phyloP scores from a whole-genome alignment of 1,140 invertebrate species.

The Acyrthosiphon pisum region DNA sequence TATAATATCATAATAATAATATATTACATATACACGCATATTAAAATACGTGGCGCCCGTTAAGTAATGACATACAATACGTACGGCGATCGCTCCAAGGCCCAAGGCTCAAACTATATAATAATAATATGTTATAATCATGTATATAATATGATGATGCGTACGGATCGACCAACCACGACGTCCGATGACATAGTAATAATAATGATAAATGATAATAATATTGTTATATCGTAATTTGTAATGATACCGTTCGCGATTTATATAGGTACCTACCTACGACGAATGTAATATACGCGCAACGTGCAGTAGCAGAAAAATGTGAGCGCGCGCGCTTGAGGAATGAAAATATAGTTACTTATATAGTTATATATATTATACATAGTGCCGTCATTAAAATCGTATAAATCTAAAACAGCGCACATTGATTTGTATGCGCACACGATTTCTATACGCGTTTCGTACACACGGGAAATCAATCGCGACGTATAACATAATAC shows the following conservation, averaged over 20 bases:
- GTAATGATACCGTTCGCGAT: background rate
- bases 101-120: background rate
- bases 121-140: background rate
- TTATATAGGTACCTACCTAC: background rate
- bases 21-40: background rate
- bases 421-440: background rate
- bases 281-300: too few relatives aligned
- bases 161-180: background rate
- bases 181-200: background rate
- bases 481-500: background rate
- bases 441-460: background rate
- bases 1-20: background rate
- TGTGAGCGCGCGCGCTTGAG: background rate
- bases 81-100: background rate
- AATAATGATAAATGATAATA: background rate
- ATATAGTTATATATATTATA: background rate
- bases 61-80: background rate
- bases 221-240: background rate
- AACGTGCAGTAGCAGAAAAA: background rate
- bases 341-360: background rate
- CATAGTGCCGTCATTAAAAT: background rate
- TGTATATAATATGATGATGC: background rate
- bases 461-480: background rate
- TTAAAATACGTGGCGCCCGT: background rate
- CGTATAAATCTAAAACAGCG: too few relatives aligned